Base-by-base conservation (phyloP, 2,113 vertebrate species). In the Aegithalos caudatus region DNA sequence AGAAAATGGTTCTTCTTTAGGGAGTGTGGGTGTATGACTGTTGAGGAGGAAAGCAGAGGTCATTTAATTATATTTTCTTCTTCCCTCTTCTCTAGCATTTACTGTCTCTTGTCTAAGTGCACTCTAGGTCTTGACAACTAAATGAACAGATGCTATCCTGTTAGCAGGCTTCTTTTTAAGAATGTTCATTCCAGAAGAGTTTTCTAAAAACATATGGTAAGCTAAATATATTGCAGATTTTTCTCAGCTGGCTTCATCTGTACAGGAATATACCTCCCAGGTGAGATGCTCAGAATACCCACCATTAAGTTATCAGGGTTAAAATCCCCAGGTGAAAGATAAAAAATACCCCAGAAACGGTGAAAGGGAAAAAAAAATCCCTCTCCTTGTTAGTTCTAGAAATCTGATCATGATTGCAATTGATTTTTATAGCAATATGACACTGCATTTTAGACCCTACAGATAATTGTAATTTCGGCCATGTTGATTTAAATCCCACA, bases 91-190 rank as follows among this genome's bases (percentile, higher is more conserved):
- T 76, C 60, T 19, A 77, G 15, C 38, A 54, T 73, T 90, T 94
- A 90, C 72, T 79, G 16, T 42, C 37, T 83, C 33, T 87, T 81
- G 37, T 77, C 31, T 92, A 89, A 92, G 37, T n/a, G 7, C 57
- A 48, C 37, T 81, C 81, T 14, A 70, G 73, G 56, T 86, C 84
- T 89, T 61, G 91, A 69, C 44, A 94, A 92, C 56, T 83, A 96
- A 96, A 87, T 94, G 79, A 92, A 89, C 54, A 94, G 47, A 95
- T 67, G 77, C 65, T 58, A 95, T 33, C 79, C 54, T 90, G 31
- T 93, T 91, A 58, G 57, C 56, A 71, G 64, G 12, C 27, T 53
- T 90, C 11, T 27, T 71, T 86, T 80, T 27, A 95, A 94, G 38
- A 91, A 83, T 79, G 29, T 76, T 97, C 60, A 42, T 82, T 95